Conservation (phyloP, 1,140 invertebrate genomes). For the Aphaenogaster rudis region DNA sequence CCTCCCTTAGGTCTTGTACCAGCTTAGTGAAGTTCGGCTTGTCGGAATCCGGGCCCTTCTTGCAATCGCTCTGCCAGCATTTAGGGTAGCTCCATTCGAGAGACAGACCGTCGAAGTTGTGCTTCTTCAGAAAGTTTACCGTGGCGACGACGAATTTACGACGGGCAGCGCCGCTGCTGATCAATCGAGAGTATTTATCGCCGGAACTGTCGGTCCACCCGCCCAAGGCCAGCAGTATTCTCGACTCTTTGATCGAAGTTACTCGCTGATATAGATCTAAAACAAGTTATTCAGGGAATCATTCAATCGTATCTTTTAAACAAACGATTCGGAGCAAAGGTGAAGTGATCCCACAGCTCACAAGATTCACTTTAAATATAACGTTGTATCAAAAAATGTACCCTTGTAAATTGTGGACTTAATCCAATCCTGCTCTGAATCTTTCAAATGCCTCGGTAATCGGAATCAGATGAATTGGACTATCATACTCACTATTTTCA, state of each 20-base stretch:
- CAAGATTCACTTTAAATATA: neutral
- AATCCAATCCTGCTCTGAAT: neutral
- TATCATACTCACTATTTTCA: conserved; percentile 91
- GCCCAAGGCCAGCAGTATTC: conserved; percentile 93
- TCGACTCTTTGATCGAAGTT: conserved; percentile 89
- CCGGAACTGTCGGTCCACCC: conserved; percentile 96
- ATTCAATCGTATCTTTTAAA: neutral
- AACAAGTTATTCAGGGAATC: neutral
- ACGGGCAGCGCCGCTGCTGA: conserved; percentile 89
- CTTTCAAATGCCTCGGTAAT: neutral
- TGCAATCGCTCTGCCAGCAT: conserved; percentile 96
- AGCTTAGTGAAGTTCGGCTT: conserved; percentile 93
- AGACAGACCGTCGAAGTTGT: conserved; percentile 94
- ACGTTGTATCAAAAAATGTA: neutral
- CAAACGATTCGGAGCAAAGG: neutral
- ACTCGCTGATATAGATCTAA: conserved; percentile 91
- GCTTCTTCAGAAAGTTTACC: conserved; percentile 90
- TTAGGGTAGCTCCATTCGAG: conserved; percentile 97
- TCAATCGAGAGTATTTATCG: conserved; percentile 93
- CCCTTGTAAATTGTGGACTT: neutral
- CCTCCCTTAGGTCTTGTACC: conserved; percentile 92
- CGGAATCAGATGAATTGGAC: neutral
- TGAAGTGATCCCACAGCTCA: neutral
- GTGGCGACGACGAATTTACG: conserved; percentile 90
- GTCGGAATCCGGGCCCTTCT: conserved; percentile 92